phyloP scores from a whole-genome alignment of 2,797 vertebrate species.

The Eulemur coronatus region DNA sequence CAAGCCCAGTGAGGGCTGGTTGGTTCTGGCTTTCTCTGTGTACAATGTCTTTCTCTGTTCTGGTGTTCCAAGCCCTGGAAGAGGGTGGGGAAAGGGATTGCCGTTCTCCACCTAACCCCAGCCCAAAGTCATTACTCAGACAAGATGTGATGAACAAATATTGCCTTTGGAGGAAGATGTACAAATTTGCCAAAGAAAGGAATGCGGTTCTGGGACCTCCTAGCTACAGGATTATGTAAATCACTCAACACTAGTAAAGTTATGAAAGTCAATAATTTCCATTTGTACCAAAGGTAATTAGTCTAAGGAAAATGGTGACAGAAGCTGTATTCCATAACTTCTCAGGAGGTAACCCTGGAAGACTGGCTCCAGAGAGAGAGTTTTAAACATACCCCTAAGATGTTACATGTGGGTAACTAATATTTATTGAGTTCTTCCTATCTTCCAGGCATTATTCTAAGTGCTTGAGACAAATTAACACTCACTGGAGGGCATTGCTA shows the following conservation, averaged over 20 bases:
- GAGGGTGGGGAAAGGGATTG: not conserved
- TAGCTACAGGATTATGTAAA: slow-evolving; percentile 59
- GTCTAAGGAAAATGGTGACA: slow-evolving; percentile 54
- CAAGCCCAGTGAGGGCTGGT: not conserved
- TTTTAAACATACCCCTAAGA: not conserved
- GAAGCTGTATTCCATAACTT: slow-evolving; percentile 4
- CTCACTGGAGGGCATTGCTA: not conserved
- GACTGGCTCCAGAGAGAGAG: not conserved
- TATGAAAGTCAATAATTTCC: slow-evolving; percentile 64
- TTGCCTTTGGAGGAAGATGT: slow-evolving; percentile 21
- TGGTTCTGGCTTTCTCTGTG: not conserved
- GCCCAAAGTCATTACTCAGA: not conserved
- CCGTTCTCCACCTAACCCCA: not conserved
- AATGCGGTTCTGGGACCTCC: slow-evolving; percentile 60
- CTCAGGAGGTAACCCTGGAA: not conserved
- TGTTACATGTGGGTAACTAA: not conserved
- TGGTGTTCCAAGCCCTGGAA: not conserved
- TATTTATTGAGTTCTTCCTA: not conserved
- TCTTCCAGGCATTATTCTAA: not conserved
- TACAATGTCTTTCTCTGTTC: not conserved
- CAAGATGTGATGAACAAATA: slow-evolving; percentile 6
- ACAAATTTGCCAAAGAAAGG: slow-evolving; percentile 40
- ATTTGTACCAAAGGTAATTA: slow-evolving; percentile 62
- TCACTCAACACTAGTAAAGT: slow-evolving; percentile 57
- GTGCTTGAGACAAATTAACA: not conserved